phyloP scores from a whole-genome alignment of 1,140 invertebrate genomes.

The Megalonaias nervosa region DNA sequence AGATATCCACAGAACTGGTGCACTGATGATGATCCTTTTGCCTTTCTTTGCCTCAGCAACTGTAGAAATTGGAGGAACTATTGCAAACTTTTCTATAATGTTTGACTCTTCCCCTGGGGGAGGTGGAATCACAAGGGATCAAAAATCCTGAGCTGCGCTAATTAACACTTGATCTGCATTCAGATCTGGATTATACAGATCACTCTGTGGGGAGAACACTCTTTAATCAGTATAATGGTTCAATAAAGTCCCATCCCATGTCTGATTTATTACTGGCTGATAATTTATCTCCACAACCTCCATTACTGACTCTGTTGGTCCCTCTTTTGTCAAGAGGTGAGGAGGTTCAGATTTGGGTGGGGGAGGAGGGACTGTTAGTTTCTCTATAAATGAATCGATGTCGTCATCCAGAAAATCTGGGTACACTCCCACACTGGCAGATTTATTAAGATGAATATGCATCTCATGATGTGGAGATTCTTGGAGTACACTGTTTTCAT shows the following conservation, averaged over 20 bases:
- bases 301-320: slow-evolving; percentile 2
- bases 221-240: no score
- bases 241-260: slow-evolving; percentile 37
- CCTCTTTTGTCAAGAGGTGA: not conserved
- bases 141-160: slow-evolving; percentile 23
- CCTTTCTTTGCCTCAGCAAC: slow-evolving; percentile 18
- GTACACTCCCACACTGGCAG: slow-evolving; percentile 53
- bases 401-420: slow-evolving; percentile 64
- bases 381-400: slow-evolving; percentile 87
- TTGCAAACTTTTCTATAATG: slow-evolving; percentile 44
- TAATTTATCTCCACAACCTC: slow-evolving; percentile 1
- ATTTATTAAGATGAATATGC: slow-evolving; percentile 73
- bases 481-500: slow-evolving; percentile 7
- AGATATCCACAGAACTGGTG: slow-evolving; percentile 52
- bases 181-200: no score
- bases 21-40: slow-evolving; percentile 44
- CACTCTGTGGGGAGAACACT: no score
- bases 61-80: slow-evolving; percentile 41
- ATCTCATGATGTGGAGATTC: slow-evolving; percentile 5
- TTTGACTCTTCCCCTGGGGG: slow-evolving; percentile 40
- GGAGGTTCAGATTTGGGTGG: slow-evolving; percentile 44
- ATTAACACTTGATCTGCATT: not conserved
- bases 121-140: slow-evolving; percentile 44
- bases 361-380: slow-evolving; percentile 84
- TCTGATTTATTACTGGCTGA: slow-evolving; percentile 17